Conservation (phyloP, 1,140 invertebrate species). For the Pristionchus pacificus region DNA sequence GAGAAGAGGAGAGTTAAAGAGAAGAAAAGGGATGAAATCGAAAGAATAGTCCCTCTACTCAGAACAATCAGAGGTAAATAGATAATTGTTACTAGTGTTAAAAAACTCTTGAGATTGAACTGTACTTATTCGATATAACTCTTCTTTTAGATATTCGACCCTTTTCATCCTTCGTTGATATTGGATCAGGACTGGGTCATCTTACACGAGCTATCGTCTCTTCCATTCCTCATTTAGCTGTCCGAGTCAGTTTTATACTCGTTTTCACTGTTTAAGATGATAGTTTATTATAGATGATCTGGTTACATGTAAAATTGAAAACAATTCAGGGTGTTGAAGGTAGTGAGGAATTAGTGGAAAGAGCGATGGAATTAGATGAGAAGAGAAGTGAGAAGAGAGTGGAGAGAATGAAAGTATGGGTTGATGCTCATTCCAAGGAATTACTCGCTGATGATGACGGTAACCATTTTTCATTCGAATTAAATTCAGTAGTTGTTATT, state of each 20-base stretch:
- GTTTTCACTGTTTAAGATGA: too few relatives aligned
- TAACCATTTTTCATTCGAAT: too few relatives aligned
- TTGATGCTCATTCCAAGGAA: constrained; percentile 6
- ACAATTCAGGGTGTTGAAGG: constrained; percentile 27
- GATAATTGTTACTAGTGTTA: too few relatives aligned
- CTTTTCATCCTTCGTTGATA: constrained; percentile 34
- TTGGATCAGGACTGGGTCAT: constrained; percentile 48
- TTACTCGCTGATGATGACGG: neutral
- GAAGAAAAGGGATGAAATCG: constrained; percentile 49
- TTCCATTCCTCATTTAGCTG: constrained; percentile 16
- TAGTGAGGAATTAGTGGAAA: constrained; percentile 23
- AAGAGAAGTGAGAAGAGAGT: constrained; percentile 3
- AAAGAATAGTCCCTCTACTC: constrained; percentile 28
- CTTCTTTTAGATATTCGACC: neutral
- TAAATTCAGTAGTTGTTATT: neutral
- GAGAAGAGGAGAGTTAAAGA: constrained; percentile 40
- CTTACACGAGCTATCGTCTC: constrained; percentile 40
- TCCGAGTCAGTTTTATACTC: constrained; percentile 7
- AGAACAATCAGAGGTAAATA: constrained; percentile 4
- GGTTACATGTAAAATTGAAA: constrained; percentile 22
- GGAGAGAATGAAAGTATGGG: constrained; percentile 1
- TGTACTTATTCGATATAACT: neutral
- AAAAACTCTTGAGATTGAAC: constrained; percentile 1
- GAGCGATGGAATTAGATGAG: constrained; percentile 26
- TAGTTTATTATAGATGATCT: too few relatives aligned